Base-by-base conservation (phyloP, 2,888 invertebrate species). In the Drosophila mimica region DNA sequence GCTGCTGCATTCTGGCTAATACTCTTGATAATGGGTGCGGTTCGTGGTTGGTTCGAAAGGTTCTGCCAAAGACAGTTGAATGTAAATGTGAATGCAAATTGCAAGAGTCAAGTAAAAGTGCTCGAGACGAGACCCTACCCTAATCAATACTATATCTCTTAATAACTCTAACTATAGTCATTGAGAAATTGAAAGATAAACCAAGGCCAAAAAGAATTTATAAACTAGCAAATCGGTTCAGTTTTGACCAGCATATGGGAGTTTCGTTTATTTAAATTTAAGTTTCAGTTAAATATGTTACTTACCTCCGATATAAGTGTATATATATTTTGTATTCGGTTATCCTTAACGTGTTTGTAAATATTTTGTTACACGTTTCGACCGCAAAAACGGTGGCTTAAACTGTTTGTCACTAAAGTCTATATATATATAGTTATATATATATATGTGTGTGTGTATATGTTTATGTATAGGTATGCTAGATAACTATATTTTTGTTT, bases 11-110 rank as follows among this genome's bases (percentile, higher is more conserved):
- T 31, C n/a, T 67, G 74, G 74, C 65, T 57, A 49, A 48, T 51
- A 61, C 61, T 76, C 68, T 70, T 46, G 65, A 76, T 70, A 76
- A 68, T 76, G 81, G 81, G 76, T 61, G 79, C 63, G 76, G 69
- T 28, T 48, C 34, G 25, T 25, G 46, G 46, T 25, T 46, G 46
- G 28, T 25, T 46, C 15, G 46, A 25, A 40, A 43, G 28, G 38
- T 31, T 52, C 34, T 20, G 20, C 20, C 33, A 43, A 63, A 48
- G 63, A 57, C 43, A 62, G 3, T 15, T 33, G 28, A 34, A 28
- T 28, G 34, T 43, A 15, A 34, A 31, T 54, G 25, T 34, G 15
- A 34, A 31, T 54, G 28, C 59, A 53, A 57, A 25, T 46, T 28
- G 15, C 46, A 25, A 46, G 25, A 25, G 46, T 43, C 57, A 25